Evolutionary conservation across 1,140 invertebrate genomes (phyloP), one percentile per base, ranked within the genome.

Genomic region (Chironomus tepperi): DNA sequence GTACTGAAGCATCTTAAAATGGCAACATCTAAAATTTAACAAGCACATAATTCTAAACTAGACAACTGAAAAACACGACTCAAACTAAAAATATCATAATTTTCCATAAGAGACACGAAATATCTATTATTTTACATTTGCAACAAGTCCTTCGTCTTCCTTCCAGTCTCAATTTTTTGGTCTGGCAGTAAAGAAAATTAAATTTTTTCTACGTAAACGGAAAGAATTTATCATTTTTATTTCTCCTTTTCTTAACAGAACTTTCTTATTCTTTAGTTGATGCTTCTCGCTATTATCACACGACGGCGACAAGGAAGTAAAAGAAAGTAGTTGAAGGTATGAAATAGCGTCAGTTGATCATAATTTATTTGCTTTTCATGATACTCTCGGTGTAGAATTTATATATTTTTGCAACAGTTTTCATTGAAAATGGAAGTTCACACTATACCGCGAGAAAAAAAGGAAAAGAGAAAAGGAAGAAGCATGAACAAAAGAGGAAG

Each of bases 311-410:
- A 70, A 70, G n/a, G 9, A 57, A 57, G 47, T 12, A 57, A n/a
- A 7, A 57, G 47, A 57, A 16, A 67, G n/a, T 19, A 70, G 47
- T 57, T 57, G 65, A 70, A 67, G 18, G 65, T 19, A 70, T 18
- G 7, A 19, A 7, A 19, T 8, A 10, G n/a, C 9, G 47, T 12
- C n/a, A n/a, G 10, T 16, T 21, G 65, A 70, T 70, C 65, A 70
- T 70, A 70, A 70, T 70, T 70, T 70, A 70, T 70, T 70, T 70
- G 65, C 19, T 70, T 70, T 70, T 21, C 65, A 8, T 34, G 24
- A 34, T 34, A 34, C 24, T 34, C 1, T 5, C 24, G n/a, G n/a
- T n/a, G 24, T 34, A 34, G 2, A 34, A 34, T 34, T 34, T 34
- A 2, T n/a, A n/a, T n/a, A 2, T 34, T 34, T 7, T 70, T 70